These are phyloP conservation scores for Chironomus striatipennis DNA, from an alignment of 1,140 invertebrate species.

Conservation along the genomic window DNA sequence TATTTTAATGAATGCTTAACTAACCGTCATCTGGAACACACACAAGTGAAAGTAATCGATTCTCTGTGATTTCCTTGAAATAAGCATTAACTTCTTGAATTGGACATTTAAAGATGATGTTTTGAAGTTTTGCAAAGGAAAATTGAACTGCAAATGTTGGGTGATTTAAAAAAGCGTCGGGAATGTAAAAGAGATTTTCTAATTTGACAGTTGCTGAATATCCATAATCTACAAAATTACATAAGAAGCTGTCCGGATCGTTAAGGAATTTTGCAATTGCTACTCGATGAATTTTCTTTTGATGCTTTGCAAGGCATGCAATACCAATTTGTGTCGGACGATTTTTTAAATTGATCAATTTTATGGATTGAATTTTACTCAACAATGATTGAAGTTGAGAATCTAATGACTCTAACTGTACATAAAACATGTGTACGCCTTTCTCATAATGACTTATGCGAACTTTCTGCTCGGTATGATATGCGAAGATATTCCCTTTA, in stretches of 20 bases:
- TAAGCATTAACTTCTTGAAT: not conserved
- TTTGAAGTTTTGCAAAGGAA: not conserved
- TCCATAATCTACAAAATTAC: constrained; percentile 19
- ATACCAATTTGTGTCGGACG: not conserved
- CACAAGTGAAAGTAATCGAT: not conserved
- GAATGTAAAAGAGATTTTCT: constrained; percentile 16
- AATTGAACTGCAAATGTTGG: not conserved
- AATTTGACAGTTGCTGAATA: not conserved
- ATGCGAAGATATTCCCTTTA: not conserved
- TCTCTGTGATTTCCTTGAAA: not conserved
- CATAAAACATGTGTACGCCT: not conserved
- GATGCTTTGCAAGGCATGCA: not conserved
- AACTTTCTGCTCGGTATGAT: not conserved
- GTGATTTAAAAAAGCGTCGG: not conserved
- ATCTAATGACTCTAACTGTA: not conserved
- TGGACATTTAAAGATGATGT: not conserved
- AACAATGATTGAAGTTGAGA: not conserved
- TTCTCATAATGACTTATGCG: constrained; percentile 2
- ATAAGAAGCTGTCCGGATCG: not conserved
- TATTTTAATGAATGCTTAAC: not conserved
- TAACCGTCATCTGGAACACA: not conserved
- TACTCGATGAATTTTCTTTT: not conserved
- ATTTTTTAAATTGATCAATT: not conserved
- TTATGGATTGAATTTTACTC: not conserved
- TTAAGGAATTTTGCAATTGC: not conserved